Evolutionary conservation across 2,888 invertebrate genomes (phyloP).

Genomic region (Macrosoma leucophasiata): DNA sequence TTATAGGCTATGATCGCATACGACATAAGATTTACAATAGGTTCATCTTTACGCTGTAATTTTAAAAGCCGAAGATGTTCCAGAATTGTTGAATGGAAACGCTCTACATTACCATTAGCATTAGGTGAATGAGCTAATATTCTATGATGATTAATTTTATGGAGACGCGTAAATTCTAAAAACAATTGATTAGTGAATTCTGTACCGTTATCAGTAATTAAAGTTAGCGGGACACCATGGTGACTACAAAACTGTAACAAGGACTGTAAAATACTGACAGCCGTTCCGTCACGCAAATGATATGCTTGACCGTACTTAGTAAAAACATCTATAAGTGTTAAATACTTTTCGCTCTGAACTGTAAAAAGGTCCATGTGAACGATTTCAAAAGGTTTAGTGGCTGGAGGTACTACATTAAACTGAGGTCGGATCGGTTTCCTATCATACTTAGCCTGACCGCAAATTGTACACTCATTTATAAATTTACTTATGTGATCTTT

Average conservation of each 20-base stretch:
- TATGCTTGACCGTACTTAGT: constrained; percentile 18
- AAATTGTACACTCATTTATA: constrained; percentile 21
- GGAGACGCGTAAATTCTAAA: constrained; percentile 5
- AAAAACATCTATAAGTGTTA: too few species aligned
- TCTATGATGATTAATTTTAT: constrained; percentile 9
- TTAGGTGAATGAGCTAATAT: constrained; percentile 19
- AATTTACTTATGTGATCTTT: constrained; percentile 24
- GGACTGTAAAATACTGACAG: constrained; percentile 9
- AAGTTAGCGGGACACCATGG: constrained; percentile 13
- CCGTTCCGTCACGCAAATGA: constrained; percentile 10
- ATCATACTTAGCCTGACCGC: constrained; percentile 19
- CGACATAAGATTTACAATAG: constrained; percentile 6
- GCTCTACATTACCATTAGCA: constrained; percentile 25
- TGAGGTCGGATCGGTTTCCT: constrained; percentile 16
- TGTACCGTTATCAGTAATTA: constrained; percentile 16
- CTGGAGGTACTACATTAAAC: constrained; percentile 15
- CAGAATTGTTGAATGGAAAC: constrained; percentile 22
- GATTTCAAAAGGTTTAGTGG: constrained; percentile 19
- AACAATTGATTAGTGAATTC: constrained; percentile 14
- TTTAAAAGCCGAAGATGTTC: constrained; percentile 24
- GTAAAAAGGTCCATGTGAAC: constrained; percentile 18
- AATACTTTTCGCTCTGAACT: constrained; percentile 13
- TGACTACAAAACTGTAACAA: constrained; percentile 13
- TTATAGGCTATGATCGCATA: constrained; percentile 13
- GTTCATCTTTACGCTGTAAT: constrained; percentile 16